These are phyloP conservation scores for Augochlorella aurata DNA, from an alignment of 2,888 invertebrate species.

Conservation along the genomic window DNA sequence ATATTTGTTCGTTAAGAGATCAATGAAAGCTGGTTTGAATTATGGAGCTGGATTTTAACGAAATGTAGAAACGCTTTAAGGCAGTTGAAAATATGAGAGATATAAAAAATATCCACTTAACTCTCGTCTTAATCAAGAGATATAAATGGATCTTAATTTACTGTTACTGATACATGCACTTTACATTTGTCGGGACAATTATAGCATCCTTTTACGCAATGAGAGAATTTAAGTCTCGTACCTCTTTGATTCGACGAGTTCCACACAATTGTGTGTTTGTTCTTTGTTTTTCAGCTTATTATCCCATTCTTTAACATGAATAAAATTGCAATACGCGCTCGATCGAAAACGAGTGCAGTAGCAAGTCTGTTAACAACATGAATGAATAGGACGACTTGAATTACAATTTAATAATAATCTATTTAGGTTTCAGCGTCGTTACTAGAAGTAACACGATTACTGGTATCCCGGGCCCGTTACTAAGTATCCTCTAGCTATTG, in stretches of 20 bases:
- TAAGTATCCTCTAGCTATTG: slow-evolving; percentile 3
- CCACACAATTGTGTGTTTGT: no score
- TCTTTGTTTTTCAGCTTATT: neutral
- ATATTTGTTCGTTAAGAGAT: no score
- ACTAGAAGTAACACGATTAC: neutral
- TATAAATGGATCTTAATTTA: neutral
- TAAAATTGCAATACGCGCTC: neutral
- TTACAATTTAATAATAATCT: slow-evolving; percentile 8
- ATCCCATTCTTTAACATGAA: neutral
- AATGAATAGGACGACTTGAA: neutral
- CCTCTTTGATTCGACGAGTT: no score
- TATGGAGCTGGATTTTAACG: neutral
- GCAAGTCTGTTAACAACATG: neutral
- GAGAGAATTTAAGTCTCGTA: no score
- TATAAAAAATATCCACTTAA: no score
- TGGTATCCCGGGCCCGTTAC: neutral
- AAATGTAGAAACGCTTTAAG: neutral
- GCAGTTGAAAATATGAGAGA: neutral
- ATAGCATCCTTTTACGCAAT: no score
- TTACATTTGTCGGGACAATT: no score
- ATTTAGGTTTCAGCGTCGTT: neutral
- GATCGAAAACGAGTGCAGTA: neutral
- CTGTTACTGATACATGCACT: no score
- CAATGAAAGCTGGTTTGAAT: neutral
- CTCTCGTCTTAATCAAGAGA: neutral